phyloP scores from a whole-genome alignment of 2,888 invertebrate species.

The Drosophila gaucha region DNA sequence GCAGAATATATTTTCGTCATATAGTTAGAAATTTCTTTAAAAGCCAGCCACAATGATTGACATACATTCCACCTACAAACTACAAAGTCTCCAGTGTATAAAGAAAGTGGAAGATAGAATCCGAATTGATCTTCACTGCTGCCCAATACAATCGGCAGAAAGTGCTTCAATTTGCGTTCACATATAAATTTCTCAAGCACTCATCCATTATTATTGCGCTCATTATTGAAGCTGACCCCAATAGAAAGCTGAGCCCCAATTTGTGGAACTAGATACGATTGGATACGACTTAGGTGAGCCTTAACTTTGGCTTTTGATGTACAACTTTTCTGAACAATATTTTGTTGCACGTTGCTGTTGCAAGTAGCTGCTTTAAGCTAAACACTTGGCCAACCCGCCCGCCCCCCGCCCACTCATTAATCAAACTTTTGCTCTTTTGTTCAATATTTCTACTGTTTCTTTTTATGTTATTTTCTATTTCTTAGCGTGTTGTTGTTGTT shows the following conservation, averaged over 20 bases:
- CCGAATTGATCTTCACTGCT: constrained; percentile 19
- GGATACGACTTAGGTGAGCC: constrained; percentile 8
- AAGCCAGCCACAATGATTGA: constrained; percentile 29
- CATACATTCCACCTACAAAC: constrained; percentile 41
- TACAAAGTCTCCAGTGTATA: background rate
- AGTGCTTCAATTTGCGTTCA: constrained; percentile 23
- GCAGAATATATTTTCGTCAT: too few relatives aligned
- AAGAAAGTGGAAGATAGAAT: constrained; percentile 7
- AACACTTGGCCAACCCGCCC: constrained; percentile 14
- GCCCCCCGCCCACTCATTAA: constrained; percentile 40
- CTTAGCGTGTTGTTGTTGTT: constrained; percentile 38
- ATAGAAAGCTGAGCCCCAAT: constrained; percentile 24
- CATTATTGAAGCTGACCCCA: constrained; percentile 33
- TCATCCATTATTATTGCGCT: constrained; percentile 22
- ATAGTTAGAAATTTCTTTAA: background rate
- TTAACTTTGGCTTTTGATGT: constrained; percentile 11
- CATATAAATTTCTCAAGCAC: constrained; percentile 26
- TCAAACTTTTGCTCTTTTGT: constrained; percentile 51
- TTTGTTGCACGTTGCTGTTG: constrained; percentile 20
- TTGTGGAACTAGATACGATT: constrained; percentile 22
- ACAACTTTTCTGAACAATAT: constrained; percentile 24
- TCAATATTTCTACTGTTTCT: constrained; percentile 33
- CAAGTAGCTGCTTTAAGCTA: constrained; percentile 20
- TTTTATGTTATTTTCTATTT: constrained; percentile 27
- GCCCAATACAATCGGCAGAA: constrained; percentile 3